A percentile compares a stretch with the other conserved stretches of the same genome.
Conservation (phyloP, 2,888 invertebrate genomes). For the Lasioglossum morio region DNA sequence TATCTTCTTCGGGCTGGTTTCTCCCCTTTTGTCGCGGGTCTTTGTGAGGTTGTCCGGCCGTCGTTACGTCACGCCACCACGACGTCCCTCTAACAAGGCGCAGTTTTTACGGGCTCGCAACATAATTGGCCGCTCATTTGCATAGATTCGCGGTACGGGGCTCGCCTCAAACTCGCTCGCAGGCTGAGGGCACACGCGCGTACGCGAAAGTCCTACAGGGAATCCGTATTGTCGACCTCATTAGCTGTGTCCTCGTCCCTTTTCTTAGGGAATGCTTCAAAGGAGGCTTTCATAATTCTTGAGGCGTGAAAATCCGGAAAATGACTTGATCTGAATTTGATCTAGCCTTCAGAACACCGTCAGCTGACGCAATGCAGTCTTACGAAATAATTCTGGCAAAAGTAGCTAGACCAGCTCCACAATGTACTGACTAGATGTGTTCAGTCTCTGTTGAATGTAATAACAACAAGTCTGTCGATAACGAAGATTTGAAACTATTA, state of each 20-base stretch:
- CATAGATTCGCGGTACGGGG: conserved; percentile 76
- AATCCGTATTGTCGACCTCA: conserved; percentile 32
- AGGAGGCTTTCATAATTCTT: not conserved
- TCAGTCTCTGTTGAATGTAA: too few relatives aligned
- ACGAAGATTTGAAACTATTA: too few relatives aligned
- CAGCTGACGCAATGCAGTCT: not conserved
- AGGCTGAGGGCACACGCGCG: conserved; percentile 36
- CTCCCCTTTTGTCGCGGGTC: conserved; percentile 63
- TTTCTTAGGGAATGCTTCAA: not conserved
- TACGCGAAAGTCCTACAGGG: conserved; percentile 33
- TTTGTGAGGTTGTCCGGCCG: conserved; percentile 64
- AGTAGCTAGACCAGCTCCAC: not conserved
- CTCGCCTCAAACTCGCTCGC: conserved; percentile 36
- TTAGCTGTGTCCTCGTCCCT: conserved; percentile 19
- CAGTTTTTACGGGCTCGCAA: conserved; percentile 80
- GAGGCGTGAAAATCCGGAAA: not conserved
- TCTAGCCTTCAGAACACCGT: not conserved
- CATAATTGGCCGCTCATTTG: conserved; percentile 82
- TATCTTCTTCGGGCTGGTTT: conserved; percentile 58
- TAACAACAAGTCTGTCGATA: too few relatives aligned
- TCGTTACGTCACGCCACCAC: conserved; percentile 75
- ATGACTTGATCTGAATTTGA: not conserved
- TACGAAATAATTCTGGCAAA: not conserved
- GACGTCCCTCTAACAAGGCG: conserved; percentile 79
- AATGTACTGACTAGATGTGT: not conserved